Percentiles rank a stretch among this genome's conserved stretches.
These are phyloP conservation scores for Lerista edwardsae DNA, from an alignment of 2,797 vertebrate genomes.

Conservation along the genomic window DNA sequence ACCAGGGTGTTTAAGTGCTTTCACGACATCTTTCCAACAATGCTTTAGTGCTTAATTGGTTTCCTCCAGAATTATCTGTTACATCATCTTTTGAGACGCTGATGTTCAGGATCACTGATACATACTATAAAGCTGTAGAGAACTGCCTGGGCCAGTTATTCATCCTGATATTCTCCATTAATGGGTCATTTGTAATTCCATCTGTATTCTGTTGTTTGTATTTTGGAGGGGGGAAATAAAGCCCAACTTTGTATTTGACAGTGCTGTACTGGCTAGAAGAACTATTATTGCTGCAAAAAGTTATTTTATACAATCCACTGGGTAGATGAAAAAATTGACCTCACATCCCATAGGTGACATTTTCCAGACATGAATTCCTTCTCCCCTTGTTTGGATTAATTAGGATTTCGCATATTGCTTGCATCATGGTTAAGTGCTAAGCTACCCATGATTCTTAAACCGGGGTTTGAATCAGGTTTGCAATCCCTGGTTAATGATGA, in stretches of 20 bases:
- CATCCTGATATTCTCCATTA: constrained; percentile 8
- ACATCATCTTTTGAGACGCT: constrained; percentile 15
- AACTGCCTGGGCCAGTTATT: constrained; percentile 4
- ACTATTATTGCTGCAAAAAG: constrained; percentile 46
- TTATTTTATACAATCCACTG: neutral
- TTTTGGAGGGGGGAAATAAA: neutral
- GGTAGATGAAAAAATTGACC: neutral
- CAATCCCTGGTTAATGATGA: no score
- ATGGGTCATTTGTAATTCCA: neutral
- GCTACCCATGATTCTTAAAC: no score
- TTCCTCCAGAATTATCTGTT: neutral
- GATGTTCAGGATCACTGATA: constrained; percentile 3
- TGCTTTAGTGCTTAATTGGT: neutral
- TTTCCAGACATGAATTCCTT: neutral
- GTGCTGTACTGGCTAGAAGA: constrained; percentile 26
- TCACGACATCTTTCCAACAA: neutral
- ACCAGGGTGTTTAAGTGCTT: neutral
- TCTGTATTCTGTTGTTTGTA: constrained; percentile 12
- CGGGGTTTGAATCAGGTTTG: no score
- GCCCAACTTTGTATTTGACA: neutral
- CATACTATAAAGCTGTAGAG: neutral
- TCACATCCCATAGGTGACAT: neutral
- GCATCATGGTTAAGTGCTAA: no score
- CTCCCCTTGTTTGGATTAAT: neutral
- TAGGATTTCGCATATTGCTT: neutral